Evolutionary conservation across 2,797 vertebrate species (phyloP).

Genomic region (Phoxinus dragarum): DNA sequence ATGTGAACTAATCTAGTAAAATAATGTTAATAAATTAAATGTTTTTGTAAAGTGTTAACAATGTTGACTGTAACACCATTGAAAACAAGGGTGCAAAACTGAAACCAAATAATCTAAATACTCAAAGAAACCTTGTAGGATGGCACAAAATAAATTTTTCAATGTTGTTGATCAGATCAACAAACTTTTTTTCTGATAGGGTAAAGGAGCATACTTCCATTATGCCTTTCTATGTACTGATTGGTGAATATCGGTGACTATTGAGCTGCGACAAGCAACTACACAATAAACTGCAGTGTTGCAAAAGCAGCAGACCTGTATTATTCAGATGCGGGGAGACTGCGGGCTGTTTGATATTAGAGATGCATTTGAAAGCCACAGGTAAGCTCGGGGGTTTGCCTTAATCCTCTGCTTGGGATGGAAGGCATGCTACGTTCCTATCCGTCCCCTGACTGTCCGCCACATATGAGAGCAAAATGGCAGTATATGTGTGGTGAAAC

Average conservation of each 20-base stretch:
- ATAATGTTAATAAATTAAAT: background rate
- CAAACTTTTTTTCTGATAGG: background rate
- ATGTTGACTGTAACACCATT: background rate
- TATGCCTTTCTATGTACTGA: slow-evolving; percentile 9
- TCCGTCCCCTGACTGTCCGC: slow-evolving; percentile 29
- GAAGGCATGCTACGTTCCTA: slow-evolving; percentile 57
- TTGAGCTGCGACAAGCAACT: slow-evolving; percentile 23
- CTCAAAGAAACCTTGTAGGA: background rate
- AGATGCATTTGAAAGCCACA: slow-evolving; percentile 61
- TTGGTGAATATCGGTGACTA: slow-evolving; percentile 10
- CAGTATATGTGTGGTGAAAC: slow-evolving; percentile 1
- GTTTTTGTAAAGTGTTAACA: background rate
- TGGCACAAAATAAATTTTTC: background rate
- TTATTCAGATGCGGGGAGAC: slow-evolving; percentile 60
- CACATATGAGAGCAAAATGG: slow-evolving; percentile 37
- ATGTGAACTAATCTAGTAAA: background rate
- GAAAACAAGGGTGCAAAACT: background rate
- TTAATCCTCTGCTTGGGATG: slow-evolving; percentile 68
- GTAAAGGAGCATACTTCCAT: background rate
- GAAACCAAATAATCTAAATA: background rate
- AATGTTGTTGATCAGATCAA: background rate
- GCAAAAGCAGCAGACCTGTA: slow-evolving; percentile 30
- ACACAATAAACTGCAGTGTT: slow-evolving; percentile 22
- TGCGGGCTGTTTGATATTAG: slow-evolving; percentile 57
- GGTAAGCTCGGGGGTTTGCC: slow-evolving; percentile 65